Conservation (phyloP, 2,113 vertebrate genomes). For the Perognathus longimembris region DNA sequence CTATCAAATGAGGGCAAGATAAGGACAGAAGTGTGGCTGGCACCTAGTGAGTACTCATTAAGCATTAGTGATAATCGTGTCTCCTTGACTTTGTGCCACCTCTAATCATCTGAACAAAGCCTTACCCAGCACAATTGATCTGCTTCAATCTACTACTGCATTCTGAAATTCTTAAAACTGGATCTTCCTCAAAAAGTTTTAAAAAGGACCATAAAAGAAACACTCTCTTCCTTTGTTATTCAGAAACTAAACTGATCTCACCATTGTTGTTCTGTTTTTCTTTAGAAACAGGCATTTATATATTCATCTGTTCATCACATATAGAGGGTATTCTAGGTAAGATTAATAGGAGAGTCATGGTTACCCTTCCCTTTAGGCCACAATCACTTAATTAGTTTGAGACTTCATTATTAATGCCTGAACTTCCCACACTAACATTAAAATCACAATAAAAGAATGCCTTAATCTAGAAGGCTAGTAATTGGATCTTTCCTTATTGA, state of each 20-base stretch:
- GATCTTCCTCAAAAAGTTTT: neutral
- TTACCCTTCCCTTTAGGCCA: conserved; percentile 66
- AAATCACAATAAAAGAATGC: conserved; percentile 70
- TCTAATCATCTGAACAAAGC: neutral
- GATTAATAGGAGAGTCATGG: conserved; percentile 58
- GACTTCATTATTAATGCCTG: conserved; percentile 72
- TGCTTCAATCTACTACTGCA: neutral
- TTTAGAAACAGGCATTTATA: conserved; percentile 55
- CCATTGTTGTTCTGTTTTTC: neutral
- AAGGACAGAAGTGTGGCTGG: neutral
- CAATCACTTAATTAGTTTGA: conserved; percentile 80
- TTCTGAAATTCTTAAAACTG: neutral
- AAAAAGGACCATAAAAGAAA: neutral
- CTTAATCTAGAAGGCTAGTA: conserved; percentile 74
- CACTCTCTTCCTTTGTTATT: neutral
- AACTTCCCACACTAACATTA: conserved; percentile 78
- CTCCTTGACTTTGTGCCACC: neutral
- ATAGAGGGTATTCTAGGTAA: conserved; percentile 48
- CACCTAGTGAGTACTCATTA: neutral
- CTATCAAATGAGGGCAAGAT: neutral
- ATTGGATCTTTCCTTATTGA: conserved; percentile 76
- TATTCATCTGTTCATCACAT: conserved; percentile 47
- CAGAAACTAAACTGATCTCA: conserved; percentile 9
- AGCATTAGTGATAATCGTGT: neutral
- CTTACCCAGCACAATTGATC: neutral